Percentiles rank a stretch among this genome's conserved stretches.
Evolutionary conservation across 2,113 vertebrate genomes (phyloP).

Genomic region (Otocyon megalotis): DNA sequence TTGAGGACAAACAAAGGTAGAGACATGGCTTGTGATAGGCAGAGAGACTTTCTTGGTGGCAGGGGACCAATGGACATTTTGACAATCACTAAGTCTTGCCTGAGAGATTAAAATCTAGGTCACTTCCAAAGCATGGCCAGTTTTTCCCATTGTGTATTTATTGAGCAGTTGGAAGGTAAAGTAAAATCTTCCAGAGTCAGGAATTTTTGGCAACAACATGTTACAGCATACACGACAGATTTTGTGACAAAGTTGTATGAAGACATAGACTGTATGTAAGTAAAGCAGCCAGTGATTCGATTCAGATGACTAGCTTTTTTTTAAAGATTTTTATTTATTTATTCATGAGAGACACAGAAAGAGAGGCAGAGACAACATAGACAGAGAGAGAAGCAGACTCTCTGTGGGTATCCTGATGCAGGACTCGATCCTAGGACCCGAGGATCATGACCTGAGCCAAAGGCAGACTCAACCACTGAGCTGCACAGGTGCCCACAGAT

Average conservation of each 20-base stretch:
- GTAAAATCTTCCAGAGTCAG: background rate
- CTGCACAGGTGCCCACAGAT: background rate
- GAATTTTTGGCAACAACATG: background rate
- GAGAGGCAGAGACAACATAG: too few species aligned
- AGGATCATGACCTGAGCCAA: too few species aligned
- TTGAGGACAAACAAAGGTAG: background rate
- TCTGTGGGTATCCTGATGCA: too few species aligned
- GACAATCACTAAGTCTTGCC: background rate
- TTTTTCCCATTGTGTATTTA: background rate
- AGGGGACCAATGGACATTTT: background rate
- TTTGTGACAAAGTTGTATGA: background rate
- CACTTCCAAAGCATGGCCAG: background rate
- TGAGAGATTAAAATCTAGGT: background rate
- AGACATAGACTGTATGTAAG: background rate
- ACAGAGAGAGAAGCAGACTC: too few species aligned
- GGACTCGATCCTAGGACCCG: too few species aligned
- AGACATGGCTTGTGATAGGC: background rate
- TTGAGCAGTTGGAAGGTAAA: background rate
- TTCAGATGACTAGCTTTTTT: background rate
- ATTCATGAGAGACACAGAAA: too few species aligned
- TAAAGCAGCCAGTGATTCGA: background rate
- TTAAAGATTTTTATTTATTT: too few species aligned
- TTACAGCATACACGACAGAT: background rate
- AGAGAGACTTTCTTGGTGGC: background rate
- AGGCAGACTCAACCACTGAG: too few species aligned